Conservation (phyloP, 2,113 vertebrate genomes). For the Diadophis punctatus region DNA sequence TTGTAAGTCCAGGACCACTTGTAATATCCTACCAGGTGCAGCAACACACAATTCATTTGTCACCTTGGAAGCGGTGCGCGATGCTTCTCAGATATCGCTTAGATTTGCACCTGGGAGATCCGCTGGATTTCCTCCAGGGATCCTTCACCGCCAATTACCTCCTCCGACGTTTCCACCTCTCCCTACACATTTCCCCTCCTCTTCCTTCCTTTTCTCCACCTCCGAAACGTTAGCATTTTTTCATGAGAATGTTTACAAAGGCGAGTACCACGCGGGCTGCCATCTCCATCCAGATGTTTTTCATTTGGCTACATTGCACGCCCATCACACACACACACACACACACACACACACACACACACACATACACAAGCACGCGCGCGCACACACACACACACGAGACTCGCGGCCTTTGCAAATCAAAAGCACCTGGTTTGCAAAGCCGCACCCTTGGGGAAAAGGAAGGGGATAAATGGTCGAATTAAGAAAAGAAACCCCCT, state of each 20-base stretch:
- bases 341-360: background rate
- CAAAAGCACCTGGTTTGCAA: conserved; percentile 55
- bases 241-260: conserved; percentile 24
- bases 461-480: background rate
- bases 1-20: background rate
- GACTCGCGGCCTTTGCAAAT: conserved; percentile 54
- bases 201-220: background rate
- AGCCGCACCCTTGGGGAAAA: conserved; percentile 12
- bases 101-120: background rate
- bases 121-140: too few relatives aligned
- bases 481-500: background rate
- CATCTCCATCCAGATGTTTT: conserved; percentile 54
- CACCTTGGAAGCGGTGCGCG: background rate
- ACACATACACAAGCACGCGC: too few relatives aligned
- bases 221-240: background rate
- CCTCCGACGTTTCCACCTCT: background rate
- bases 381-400: background rate
- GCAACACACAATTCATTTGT: rapidly evolving
- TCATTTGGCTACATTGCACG: conserved; percentile 46
- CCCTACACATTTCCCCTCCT: background rate
- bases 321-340: background rate
- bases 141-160: background rate
- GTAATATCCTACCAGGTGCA: background rate
- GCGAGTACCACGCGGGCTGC: conserved; percentile 29
- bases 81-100: background rate